Conservation (phyloP, 2,888 invertebrate genomes). For the Macaria notata region DNA sequence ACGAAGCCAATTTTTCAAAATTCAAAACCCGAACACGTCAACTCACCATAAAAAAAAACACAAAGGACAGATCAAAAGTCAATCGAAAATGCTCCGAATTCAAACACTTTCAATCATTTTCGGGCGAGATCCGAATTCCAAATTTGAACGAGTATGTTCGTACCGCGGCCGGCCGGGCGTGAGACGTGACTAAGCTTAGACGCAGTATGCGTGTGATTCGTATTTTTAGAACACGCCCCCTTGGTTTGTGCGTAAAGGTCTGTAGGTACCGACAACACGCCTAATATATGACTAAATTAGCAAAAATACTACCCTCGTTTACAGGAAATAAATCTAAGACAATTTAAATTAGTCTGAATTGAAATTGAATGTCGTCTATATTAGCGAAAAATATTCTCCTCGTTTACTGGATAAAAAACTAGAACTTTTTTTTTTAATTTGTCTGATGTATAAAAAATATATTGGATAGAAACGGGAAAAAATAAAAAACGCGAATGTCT, state of each 20-base stretch:
- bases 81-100: slow-evolving; percentile 20
- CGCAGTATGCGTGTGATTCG: slow-evolving; percentile 53
- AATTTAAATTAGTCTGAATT: too few relatives aligned
- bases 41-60: slow-evolving; percentile 27
- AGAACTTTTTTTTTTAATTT: too few relatives aligned
- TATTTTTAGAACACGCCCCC: slow-evolving; percentile 81
- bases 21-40: slow-evolving; percentile 16
- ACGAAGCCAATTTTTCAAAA: slow-evolving; percentile 12
- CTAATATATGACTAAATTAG: too few relatives aligned
- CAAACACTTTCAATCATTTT: slow-evolving; percentile 38
- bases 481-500: too few relatives aligned
- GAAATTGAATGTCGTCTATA: too few relatives aligned
- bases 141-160: slow-evolving; percentile 39
- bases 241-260: slow-evolving; percentile 48
- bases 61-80: slow-evolving; percentile 15
- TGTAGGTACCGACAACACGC: not conserved
- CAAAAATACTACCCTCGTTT: too few relatives aligned
- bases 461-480: too few relatives aligned
- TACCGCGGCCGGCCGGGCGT: slow-evolving; percentile 45
- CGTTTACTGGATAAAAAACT: too few relatives aligned
- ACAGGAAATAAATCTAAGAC: too few relatives aligned
- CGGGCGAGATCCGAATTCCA: slow-evolving; percentile 30
- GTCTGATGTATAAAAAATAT: too few relatives aligned
- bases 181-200: slow-evolving; percentile 61
- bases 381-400: too few relatives aligned